Conservation (phyloP, 2,888 invertebrate species). For the Julus scanicus region DNA sequence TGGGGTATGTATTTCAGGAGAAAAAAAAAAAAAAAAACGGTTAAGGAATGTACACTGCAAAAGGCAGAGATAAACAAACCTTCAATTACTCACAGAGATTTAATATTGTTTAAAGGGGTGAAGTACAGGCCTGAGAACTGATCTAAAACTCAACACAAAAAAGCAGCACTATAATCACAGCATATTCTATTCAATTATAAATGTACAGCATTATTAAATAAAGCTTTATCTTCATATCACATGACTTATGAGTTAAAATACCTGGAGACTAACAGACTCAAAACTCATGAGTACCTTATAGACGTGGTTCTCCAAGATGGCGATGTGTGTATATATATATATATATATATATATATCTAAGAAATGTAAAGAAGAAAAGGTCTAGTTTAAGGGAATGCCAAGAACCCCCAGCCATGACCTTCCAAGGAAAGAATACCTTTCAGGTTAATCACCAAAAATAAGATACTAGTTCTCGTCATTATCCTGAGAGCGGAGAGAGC, state of each 20-base stretch:
- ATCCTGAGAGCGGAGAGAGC: neutral
- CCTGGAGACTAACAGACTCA: neutral
- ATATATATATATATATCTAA: no score
- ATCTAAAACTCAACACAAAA: neutral
- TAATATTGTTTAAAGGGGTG: neutral
- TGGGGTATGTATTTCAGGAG: neutral
- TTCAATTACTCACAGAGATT: neutral
- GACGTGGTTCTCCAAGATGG: neutral
- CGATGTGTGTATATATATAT: no score
- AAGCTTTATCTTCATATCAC: no score
- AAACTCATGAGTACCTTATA: neutral
- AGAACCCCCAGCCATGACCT: neutral
- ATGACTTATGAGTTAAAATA: neutral
- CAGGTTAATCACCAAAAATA: slow-evolving; percentile 19
- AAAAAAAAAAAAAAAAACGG: neutral
- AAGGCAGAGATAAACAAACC: neutral
- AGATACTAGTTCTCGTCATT: neutral
- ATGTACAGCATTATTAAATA: no score
- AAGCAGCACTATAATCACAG: neutral
- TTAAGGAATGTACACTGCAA: neutral
- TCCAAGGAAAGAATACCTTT: neutral
- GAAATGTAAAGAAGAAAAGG: neutral
- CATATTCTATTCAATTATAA: neutral
- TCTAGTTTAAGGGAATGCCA: neutral
- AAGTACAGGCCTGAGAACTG: neutral